Evolutionary conservation across 37 sponge, comb jelly and placozoan species (phyloP).

Genomic region (Halichondria panicea): DNA sequence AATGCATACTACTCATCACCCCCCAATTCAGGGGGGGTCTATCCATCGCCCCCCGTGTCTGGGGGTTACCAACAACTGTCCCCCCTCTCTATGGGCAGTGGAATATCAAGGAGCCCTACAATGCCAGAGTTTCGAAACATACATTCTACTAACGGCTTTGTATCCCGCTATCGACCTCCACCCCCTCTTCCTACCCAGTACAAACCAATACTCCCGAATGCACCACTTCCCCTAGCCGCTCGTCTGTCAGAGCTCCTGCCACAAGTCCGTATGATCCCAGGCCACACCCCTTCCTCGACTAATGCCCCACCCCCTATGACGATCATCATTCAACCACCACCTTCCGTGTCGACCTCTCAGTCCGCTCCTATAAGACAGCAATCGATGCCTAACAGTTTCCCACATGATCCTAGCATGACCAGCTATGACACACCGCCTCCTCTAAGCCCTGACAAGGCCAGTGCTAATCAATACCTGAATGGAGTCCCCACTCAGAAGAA

Average conservation of each 20-base stretch:
- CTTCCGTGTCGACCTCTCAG: neutral
- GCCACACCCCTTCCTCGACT: neutral
- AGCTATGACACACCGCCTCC: neutral
- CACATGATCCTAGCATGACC: neutral
- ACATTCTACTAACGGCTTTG: neutral
- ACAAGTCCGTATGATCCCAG: neutral
- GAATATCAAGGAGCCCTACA: constrained; percentile 30
- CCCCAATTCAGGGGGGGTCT: neutral
- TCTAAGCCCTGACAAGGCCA: neutral
- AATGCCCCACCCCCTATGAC: constrained; percentile 28
- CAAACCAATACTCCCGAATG: constrained; percentile 20
- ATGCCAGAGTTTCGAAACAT: constrained; percentile 44
- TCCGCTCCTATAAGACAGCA: neutral
- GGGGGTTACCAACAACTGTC: constrained; percentile 2
- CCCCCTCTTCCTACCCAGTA: neutral
- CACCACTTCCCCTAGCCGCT: neutral
- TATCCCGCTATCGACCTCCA: neutral
- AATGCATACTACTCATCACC: neutral
- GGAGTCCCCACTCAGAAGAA: neutral
- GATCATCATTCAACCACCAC: constrained; percentile 32
- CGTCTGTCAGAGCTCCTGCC: neutral
- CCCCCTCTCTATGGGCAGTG: neutral
- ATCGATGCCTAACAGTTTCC: constrained; percentile 1
- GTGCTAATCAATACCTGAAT: neutral
- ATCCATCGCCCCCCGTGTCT: neutral